Conservation (phyloP, 2,888 invertebrate species). For the Cephus rjabovi region DNA sequence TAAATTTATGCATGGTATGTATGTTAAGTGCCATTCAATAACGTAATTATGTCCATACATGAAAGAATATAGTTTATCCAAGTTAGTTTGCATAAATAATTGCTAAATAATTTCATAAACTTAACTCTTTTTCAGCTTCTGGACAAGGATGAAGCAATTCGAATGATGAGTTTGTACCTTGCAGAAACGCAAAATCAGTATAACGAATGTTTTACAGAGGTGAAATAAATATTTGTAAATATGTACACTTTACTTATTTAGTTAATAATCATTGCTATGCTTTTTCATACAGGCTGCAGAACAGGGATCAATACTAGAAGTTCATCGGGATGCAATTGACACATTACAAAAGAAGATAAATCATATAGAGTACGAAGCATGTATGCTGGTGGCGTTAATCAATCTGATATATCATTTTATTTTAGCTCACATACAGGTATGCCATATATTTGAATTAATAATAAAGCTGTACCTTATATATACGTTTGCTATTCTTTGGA, state of each 20-base stretch:
- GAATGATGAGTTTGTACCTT: conserved; percentile 43
- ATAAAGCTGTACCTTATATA: not conserved
- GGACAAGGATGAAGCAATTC: conserved; percentile 48
- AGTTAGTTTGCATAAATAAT: not conserved
- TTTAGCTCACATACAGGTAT: conserved; percentile 54
- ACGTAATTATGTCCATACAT: not conserved
- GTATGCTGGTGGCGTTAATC: conserved; percentile 38
- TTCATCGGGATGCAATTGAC: conserved; percentile 53
- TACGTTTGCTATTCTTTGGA: not conserved
- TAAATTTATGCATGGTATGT: conserved; percentile 1
- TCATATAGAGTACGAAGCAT: conserved; percentile 40
- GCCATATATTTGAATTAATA: conserved; percentile 1
- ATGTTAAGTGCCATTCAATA: not conserved
- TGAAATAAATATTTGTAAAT: conserved; percentile 27
- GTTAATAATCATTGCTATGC: not conserved
- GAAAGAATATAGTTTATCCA: not conserved
- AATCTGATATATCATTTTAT: conserved; percentile 52
- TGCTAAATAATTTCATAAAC: not conserved
- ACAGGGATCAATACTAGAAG: conserved; percentile 52
- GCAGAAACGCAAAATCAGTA: conserved; percentile 57
- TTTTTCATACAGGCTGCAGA: conserved; percentile 48
- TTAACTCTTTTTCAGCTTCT: conserved; percentile 46
- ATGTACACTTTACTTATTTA: not conserved
- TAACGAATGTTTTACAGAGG: conserved; percentile 57
- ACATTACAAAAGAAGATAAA: conserved; percentile 48